These are phyloP conservation scores for Enteromius thamalakanensis DNA, from an alignment of 2,797 vertebrate species.

Conservation along the genomic window DNA sequence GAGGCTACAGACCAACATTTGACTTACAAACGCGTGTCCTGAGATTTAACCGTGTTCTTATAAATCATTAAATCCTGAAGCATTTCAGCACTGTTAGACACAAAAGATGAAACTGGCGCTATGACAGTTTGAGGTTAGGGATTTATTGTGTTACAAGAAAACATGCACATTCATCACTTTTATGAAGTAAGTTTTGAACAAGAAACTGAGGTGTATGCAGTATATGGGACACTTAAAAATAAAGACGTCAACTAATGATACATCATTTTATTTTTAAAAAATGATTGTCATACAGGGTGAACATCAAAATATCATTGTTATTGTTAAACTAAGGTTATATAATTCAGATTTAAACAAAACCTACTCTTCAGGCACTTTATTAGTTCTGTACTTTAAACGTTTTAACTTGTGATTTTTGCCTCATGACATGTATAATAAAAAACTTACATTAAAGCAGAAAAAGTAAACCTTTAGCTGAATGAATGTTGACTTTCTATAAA, in stretches of 20 bases:
- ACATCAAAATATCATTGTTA: background rate
- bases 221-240: background rate
- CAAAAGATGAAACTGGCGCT: background rate
- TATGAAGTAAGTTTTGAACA: background rate
- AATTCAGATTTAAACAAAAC: background rate
- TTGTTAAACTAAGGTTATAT: background rate
- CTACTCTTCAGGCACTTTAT: background rate
- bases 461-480: background rate
- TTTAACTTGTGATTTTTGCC: background rate
- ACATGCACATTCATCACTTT: constrained; percentile 17
- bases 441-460: background rate
- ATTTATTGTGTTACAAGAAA: background rate
- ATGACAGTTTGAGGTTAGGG: background rate
- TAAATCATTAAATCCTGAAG: background rate
- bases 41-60: background rate
- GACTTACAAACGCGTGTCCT: background rate
- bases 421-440: background rate
- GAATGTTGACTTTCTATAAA: background rate
- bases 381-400: background rate
- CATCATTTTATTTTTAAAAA: background rate
- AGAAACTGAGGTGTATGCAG: background rate
- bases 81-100: background rate
- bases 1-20: background rate
- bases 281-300: too few relatives aligned
- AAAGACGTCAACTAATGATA: background rate